Evolutionary conservation across 2,888 invertebrate genomes (phyloP).

Genomic region (Drosophila percnosoma): DNA sequence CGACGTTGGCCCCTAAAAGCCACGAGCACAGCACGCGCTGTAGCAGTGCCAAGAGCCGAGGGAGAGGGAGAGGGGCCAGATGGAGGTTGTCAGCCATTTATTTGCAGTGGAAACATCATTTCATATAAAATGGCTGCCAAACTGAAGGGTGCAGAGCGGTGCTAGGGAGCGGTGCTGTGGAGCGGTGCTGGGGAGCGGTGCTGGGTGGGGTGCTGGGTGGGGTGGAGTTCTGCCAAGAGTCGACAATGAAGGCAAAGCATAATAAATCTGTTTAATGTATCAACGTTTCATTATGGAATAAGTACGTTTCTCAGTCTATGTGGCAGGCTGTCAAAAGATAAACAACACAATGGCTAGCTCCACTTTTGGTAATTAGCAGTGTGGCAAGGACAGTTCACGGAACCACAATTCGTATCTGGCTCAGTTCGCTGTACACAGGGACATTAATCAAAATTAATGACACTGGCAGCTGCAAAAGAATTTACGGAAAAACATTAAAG

Average conservation of each 20-base stretch:
- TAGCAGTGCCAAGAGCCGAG: conserved; percentile 10
- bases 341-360: conserved; percentile 35
- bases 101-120: conserved; percentile 8
- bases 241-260: conserved; percentile 48
- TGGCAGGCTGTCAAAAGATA: conserved; percentile 55
- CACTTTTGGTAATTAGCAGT: conserved; percentile 60
- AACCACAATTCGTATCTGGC: background rate
- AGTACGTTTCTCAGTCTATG: conserved; percentile 12
- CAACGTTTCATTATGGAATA: conserved; percentile 63
- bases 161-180: background rate
- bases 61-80: background rate
- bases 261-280: conserved; percentile 80
- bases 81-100: conserved; percentile 17
- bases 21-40: conserved; percentile 61
- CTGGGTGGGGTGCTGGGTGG: background rate
- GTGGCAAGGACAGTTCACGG: background rate
- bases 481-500: conserved; percentile 1
- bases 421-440: conserved; percentile 1
- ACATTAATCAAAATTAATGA: conserved; percentile 31
- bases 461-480: conserved; percentile 15
- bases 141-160: background rate
- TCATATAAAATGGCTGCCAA: conserved; percentile 17
- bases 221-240: background rate
- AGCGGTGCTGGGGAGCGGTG: too few relatives aligned
- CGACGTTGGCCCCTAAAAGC: conserved; percentile 26